Evolutionary conservation across 2,888 invertebrate species (phyloP).

Genomic region (Schizaphis graminum): DNA sequence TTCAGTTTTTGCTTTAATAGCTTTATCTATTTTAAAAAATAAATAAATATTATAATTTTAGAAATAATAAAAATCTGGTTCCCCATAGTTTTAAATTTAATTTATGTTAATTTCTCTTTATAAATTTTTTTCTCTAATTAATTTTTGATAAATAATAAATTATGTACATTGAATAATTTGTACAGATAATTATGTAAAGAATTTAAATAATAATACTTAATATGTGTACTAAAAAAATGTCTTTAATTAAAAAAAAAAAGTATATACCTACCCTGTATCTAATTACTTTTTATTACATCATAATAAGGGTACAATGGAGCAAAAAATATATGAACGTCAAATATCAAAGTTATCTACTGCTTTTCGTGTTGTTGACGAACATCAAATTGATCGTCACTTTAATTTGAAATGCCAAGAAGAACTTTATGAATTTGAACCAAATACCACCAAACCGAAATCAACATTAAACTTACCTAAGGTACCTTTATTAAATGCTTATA

Average conservation of each 20-base stretch:
- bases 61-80: not conserved
- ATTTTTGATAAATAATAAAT: not conserved
- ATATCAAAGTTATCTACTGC: slow-evolving; percentile 96
- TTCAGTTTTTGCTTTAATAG: not conserved
- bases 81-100: not conserved
- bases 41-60: not conserved
- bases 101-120: not conserved
- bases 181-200: not conserved
- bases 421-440: slow-evolving; percentile 87
- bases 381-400: slow-evolving; percentile 98
- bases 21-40: not conserved
- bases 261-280: not conserved
- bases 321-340: slow-evolving; percentile 97
- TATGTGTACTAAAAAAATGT: not conserved
- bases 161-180: not conserved
- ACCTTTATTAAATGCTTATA: slow-evolving; percentile 10
- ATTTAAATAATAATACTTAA: not conserved
- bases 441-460: slow-evolving; percentile 75
- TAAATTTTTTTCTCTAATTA: not conserved
- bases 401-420: slow-evolving; percentile 92
- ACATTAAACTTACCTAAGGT: slow-evolving; percentile 85
- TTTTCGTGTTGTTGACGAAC: slow-evolving; percentile 96
- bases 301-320: slow-evolving; percentile 93
- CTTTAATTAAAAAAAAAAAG: not conserved
- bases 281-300: not conserved